phyloP scores from a whole-genome alignment of 2,888 invertebrate species.

The Synergus japonicus region DNA sequence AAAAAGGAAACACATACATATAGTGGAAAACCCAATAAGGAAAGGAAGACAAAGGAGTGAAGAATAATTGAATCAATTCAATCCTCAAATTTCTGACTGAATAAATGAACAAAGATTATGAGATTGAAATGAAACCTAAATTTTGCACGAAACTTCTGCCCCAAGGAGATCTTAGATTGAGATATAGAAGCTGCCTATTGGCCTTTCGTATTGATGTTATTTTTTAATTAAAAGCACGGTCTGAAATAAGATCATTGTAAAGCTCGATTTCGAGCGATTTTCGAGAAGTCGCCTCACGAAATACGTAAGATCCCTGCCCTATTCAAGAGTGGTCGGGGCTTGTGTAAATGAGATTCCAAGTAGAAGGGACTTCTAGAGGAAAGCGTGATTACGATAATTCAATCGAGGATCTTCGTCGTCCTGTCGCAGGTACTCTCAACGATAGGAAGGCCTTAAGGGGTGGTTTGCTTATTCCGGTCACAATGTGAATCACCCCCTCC shows the following conservation, averaged over 20 bases:
- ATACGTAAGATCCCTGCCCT: not conserved
- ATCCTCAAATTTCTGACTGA: no score
- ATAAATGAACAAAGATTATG: no score
- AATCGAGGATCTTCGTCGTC: conserved; percentile 66
- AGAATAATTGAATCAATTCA: no score
- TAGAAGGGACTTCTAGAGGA: conserved; percentile 48
- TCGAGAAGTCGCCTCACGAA: conserved; percentile 55
- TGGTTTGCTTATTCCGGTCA: conserved; percentile 57
- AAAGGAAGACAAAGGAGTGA: no score
- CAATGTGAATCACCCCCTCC: conserved; percentile 54
- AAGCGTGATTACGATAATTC: conserved; percentile 66
- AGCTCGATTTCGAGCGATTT: conserved; percentile 48
- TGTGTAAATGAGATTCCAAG: conserved; percentile 60
- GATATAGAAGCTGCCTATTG: not conserved
- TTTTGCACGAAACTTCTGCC: no score
- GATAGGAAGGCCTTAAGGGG: conserved; percentile 56
- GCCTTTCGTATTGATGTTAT: conserved; percentile 46
- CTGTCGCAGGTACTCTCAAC: conserved; percentile 53
- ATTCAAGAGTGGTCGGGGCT: not conserved
- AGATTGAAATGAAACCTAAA: no score
- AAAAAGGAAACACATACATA: no score
- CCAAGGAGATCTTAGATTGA: no score
- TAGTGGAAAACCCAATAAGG: no score
- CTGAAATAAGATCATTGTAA: conserved; percentile 21
- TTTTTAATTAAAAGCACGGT: conserved; percentile 49